phyloP scores from a whole-genome alignment of 2,888 invertebrate species.

The Papilio elwesi region DNA sequence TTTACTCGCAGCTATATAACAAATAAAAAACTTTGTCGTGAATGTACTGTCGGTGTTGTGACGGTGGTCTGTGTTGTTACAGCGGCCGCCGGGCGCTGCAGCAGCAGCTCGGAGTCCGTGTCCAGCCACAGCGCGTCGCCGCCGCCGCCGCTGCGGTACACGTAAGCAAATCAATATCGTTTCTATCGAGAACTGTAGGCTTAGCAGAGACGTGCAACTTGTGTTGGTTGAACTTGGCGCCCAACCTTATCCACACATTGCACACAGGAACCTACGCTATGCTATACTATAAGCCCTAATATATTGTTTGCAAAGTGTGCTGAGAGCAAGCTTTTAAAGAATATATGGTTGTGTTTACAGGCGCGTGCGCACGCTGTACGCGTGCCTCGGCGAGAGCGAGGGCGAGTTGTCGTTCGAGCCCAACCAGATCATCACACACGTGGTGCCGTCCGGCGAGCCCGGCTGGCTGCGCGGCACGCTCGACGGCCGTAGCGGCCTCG shows the following conservation, averaged over 20 bases:
- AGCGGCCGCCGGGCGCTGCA: constrained; percentile 58
- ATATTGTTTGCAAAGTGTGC: too few relatives aligned
- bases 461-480: constrained; percentile 99
- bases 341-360: constrained; percentile 64
- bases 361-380: constrained; percentile 96
- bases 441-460: constrained; percentile 96
- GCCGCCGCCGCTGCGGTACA: constrained; percentile 49
- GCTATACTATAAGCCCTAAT: too few relatives aligned
- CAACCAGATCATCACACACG: constrained; percentile 98
- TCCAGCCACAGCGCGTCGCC: constrained; percentile 82
- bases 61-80: constrained; percentile 27
- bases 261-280: too few relatives aligned
- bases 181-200: too few relatives aligned
- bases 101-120: constrained; percentile 93
- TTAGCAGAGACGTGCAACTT: too few relatives aligned
- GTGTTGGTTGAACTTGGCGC: too few relatives aligned
- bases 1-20: too few relatives aligned
- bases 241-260: too few relatives aligned
- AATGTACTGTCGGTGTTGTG: background rate
- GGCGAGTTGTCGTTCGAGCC: constrained; percentile 99
- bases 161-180: constrained; percentile 87
- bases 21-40: background rate
- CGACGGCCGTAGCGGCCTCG: constrained; percentile 95
- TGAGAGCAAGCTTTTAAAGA: too few relatives aligned
- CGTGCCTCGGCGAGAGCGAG: constrained; percentile 97